Base-by-base conservation (phyloP, 1,140 invertebrate species). In the Drosophila bocki region DNA sequence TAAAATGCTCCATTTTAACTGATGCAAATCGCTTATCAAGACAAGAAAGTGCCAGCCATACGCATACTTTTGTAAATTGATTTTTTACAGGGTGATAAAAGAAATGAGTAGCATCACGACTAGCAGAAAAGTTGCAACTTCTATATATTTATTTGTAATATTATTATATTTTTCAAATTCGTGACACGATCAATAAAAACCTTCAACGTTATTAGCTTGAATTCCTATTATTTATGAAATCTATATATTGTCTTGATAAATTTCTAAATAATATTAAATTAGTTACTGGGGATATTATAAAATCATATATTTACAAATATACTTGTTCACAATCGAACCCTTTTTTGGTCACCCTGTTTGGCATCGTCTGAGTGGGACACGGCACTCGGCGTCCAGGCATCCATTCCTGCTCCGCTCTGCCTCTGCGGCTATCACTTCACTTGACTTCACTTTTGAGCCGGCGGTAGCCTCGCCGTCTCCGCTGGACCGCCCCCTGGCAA, bases 1-100 rank as follows among this genome's bases (percentile, higher is more conserved):
- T 88, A 84, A 87, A 87, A 80, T 82, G 84, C 77, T 88, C 84
- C 84, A 87, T 87, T 87, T 87, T 84, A 80, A 67, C 58, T 81
- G 77, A 87, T 80, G 84, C 84, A 84, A 88, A 88, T 88, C 84
- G 69, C 64, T 87, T 87, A 88, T 87, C 80, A 78, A 57, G 56
- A 71, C 80, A 88, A 80, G 84, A 88, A 87, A 83, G 72, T 83
- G 64, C 78, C 82, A 80, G 71, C 56, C 72, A 63, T 65, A 63
- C 39, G 39, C 59, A 44, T 51, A 60, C 50, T 54, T 22, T 22
- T 54, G 51, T 37, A 54, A 54, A 61, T 45, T 60, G 33, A 68
- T 59, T 69, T 35, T 29, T 8, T 53, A 71, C 63, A 78, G 76
- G 76, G 65, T 78, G 76, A 19, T 59, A 29, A n/a, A 3, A 3